Percentiles rank a stretch among this genome's conserved stretches.
These are phyloP conservation scores for Intoshia linei DNA, from an alignment of 1,140 invertebrate genomes.

Conservation along the genomic window DNA sequence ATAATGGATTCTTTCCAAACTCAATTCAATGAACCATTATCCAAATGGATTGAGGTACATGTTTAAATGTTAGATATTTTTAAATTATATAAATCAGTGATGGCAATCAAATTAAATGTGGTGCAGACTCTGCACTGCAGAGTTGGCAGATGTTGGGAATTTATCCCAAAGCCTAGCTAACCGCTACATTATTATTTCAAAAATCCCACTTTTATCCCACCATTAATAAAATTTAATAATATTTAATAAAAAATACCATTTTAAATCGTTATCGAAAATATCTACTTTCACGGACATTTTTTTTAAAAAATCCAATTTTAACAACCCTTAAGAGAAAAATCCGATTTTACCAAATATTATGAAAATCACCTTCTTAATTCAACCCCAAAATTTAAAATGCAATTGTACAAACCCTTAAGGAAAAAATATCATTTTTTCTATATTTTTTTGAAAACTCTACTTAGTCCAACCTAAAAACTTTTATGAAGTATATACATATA, in stretches of 20 bases:
- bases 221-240: background rate
- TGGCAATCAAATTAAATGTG: background rate
- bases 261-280: too few relatives aligned
- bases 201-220: background rate
- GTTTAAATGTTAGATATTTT: background rate
- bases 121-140: background rate
- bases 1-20: constrained; percentile 17
- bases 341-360: too few relatives aligned
- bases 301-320: too few relatives aligned
- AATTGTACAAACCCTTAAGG: too few relatives aligned
- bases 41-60: constrained; percentile 7
- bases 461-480: too few relatives aligned
- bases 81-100: constrained; percentile 1
- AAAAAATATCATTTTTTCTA: too few relatives aligned
- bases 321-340: too few relatives aligned
- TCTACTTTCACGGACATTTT: too few relatives aligned
- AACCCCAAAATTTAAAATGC: too few relatives aligned
- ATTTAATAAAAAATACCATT: background rate
- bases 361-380: too few relatives aligned
- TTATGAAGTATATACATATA: too few relatives aligned
- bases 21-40: constrained; percentile 4
- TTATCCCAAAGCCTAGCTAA: background rate
- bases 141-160: background rate
- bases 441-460: too few relatives aligned
- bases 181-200: background rate